Conservation (phyloP, 2,797 vertebrate genomes). For the Bufotes viridis region DNA sequence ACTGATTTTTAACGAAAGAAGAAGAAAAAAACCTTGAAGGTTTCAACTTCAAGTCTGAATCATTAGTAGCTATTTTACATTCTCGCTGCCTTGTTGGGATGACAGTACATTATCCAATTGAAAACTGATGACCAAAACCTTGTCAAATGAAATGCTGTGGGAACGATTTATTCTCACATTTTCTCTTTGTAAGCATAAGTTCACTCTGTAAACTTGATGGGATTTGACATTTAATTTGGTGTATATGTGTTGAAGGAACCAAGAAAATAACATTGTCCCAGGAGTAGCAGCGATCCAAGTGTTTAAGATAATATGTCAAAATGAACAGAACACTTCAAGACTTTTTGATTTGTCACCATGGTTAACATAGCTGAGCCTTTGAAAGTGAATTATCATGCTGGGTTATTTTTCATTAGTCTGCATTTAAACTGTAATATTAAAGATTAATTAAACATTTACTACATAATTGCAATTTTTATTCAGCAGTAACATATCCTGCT, state of each 20-base stretch:
- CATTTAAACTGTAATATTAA: constrained; percentile 13
- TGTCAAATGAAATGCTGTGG: constrained; percentile 59
- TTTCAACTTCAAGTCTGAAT: constrained; percentile 58
- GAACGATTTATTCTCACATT: constrained; percentile 64
- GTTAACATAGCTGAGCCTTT: constrained; percentile 19
- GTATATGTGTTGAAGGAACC: constrained; percentile 63
- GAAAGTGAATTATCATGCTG: constrained; percentile 22
- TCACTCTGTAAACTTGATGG: constrained; percentile 63
- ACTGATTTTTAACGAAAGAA: constrained; percentile 50
- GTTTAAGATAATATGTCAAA: constrained; percentile 50
- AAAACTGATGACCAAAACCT: constrained; percentile 64
- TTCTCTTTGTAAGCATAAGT: constrained; percentile 63
- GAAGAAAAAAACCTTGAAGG: constrained; percentile 41
- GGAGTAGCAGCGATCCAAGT: constrained; percentile 61
- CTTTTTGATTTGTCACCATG: constrained; percentile 34
- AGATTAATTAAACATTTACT: constrained; percentile 33
- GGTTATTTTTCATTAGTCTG: constrained; percentile 28
- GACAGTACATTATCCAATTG: constrained; percentile 62
- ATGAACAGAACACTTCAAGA: constrained; percentile 33
- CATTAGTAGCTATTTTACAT: constrained; percentile 59
- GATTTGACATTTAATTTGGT: constrained; percentile 70
- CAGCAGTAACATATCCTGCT: background rate
- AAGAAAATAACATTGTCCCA: constrained; percentile 64
- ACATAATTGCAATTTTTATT: constrained; percentile 29
- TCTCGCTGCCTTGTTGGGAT: constrained; percentile 61